Evolutionary conservation across 2,888 invertebrate species (phyloP), one percentile per base, ranked within the genome.

Genomic region (Stenchaetothrips biformis): DNA sequence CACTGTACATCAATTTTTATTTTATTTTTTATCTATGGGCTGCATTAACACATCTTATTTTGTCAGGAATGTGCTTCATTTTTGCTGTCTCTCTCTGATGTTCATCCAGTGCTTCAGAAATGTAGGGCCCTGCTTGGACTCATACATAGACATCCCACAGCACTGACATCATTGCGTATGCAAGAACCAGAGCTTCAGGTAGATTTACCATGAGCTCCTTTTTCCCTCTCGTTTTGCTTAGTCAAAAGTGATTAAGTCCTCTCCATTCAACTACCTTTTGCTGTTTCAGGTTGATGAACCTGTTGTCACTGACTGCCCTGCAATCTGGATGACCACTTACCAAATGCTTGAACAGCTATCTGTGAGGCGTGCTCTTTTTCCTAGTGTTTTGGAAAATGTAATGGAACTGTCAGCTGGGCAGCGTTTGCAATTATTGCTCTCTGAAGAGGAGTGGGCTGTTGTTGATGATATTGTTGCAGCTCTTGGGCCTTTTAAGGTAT

Each of bases 311-410:
- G 84, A 84, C 25, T 82, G 83, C 77, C 83, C 82, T n/a, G 80
- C 82, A 85, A 85, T 88, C 37, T 89, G 89, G 89, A 87, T 87
- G 27, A 87, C 88, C 2, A 88, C 88, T 0, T 87, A 88, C 79
- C 86, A 85, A 16, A 88, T 88, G 88, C 83, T 89, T 6, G 88
- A 88, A 81, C 83, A 87, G 83, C 85, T 88, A 82, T 83, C 86
- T 7, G 81, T 86, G 1, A 84, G 88, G 9, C 85, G 85, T 79
- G 85, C 85, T 48, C 84, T 86, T 11, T 83, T 88, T 8, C 83
- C 83, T 3, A 85, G 86, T 0, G 85, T 88, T 59, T 82, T 88
- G 7, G 86, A 86, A 16, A 85, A 85, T 78, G 84, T 86, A 80
- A 11, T 25, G 11, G 86, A 86, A 13, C 21, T 82, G 11, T 81